Percentiles rank a stretch among this genome's conserved stretches.
These are phyloP conservation scores for Leptopilina myrica DNA, from an alignment of 2,888 invertebrate genomes.

Conservation along the genomic window DNA sequence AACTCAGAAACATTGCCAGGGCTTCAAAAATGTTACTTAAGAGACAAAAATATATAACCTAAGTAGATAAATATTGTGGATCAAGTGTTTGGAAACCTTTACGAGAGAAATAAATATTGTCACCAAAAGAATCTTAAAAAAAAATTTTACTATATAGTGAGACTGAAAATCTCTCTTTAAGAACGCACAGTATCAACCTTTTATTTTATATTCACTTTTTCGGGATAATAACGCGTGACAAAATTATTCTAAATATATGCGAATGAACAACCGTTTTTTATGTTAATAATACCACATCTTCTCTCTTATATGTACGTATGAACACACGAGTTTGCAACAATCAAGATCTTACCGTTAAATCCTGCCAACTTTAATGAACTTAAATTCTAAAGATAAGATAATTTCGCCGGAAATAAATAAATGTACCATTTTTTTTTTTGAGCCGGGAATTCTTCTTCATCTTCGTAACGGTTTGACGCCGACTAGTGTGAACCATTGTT, in stretches of 20 bases:
- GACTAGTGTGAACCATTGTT: slow-evolving; percentile 22
- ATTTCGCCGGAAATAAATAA: slow-evolving; percentile 28
- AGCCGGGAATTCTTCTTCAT: background rate
- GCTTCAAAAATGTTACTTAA: too few species aligned
- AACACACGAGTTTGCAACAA: background rate
- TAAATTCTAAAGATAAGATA: slow-evolving; percentile 12
- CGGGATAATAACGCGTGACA: too few species aligned
- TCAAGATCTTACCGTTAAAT: slow-evolving; percentile 21
- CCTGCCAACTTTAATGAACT: slow-evolving; percentile 18
- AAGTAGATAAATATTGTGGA: too few species aligned
- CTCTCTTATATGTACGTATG: background rate
- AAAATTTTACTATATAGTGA: too few species aligned
- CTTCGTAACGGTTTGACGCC: slow-evolving; percentile 19
- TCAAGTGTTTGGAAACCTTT: too few species aligned
- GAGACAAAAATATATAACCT: too few species aligned
- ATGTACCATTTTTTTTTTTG: slow-evolving; percentile 4
- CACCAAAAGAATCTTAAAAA: too few species aligned
- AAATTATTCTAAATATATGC: background rate
- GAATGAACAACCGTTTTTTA: slow-evolving; percentile 1
- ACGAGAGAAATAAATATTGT: too few species aligned
- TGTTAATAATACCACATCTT: background rate
- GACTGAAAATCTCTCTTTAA: too few species aligned
- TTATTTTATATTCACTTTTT: too few species aligned
- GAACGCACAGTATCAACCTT: background rate
- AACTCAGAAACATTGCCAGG: too few species aligned